phyloP scores from a whole-genome alignment of 2,113 vertebrate species.

The Colistium nudipinnis region DNA sequence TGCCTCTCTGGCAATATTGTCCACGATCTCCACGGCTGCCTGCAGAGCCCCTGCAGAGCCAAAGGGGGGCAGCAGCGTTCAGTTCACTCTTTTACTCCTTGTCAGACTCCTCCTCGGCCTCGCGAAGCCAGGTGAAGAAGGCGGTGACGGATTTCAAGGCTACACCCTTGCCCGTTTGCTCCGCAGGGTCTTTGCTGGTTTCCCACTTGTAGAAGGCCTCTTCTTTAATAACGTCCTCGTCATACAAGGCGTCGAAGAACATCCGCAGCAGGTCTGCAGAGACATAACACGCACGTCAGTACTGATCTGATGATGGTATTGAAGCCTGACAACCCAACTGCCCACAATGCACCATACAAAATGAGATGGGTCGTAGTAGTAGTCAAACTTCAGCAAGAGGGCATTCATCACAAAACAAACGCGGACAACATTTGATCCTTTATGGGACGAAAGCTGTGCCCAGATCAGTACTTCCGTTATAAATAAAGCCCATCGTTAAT shows the following conservation, averaged over 20 bases:
- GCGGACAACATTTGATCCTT: no score
- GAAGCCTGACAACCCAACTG: no score
- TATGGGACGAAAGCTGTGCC: no score
- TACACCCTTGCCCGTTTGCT: constrained; percentile 96
- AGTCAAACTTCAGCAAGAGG: no score
- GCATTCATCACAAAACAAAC: no score
- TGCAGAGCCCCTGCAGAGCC: constrained; percentile 49
- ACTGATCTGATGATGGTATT: background rate
- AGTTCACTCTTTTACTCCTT: constrained; percentile 85
- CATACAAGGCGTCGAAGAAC: constrained; percentile 95
- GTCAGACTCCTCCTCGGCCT: constrained; percentile 93
- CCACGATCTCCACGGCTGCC: constrained; percentile 47
- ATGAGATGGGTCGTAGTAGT: no score
- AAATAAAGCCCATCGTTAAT: no score
- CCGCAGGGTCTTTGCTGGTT: constrained; percentile 93
- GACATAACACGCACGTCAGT: constrained; percentile 7
- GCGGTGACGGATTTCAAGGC: constrained; percentile 95
- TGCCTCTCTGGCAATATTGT: constrained; percentile 69
- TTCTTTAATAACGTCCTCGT: constrained; percentile 96
- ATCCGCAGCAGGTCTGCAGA: constrained; percentile 89
- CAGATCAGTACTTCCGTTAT: no score
- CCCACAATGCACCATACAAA: no score
- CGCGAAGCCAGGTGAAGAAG: constrained; percentile 97
- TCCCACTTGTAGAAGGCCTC: constrained; percentile 99
- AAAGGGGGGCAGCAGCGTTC: constrained; percentile 39